Conservation (phyloP, 2,797 vertebrate genomes). For the Antrozous pallidus region DNA sequence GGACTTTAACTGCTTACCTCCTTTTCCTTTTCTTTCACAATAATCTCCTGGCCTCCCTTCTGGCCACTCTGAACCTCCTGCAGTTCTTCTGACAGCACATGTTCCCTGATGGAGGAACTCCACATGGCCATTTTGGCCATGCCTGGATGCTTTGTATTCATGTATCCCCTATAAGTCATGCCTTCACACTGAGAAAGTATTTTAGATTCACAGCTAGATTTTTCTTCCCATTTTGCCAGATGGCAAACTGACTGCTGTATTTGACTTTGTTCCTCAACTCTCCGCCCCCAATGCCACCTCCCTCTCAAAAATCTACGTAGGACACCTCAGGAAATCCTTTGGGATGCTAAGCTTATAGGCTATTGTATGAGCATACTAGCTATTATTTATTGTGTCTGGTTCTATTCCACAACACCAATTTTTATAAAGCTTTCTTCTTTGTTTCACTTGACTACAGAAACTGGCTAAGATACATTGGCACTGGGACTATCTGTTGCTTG, state of each 20-base stretch:
- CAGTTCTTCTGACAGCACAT: background rate
- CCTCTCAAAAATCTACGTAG: background rate
- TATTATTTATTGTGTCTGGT: slow-evolving; percentile 45
- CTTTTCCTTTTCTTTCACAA: background rate
- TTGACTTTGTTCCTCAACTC: background rate
- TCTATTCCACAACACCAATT: background rate
- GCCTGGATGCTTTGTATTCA: background rate
- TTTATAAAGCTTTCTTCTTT: slow-evolving; percentile 58
- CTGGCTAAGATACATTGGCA: slow-evolving; percentile 17
- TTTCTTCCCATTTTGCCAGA: background rate
- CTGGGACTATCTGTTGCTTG: slow-evolving; percentile 11
- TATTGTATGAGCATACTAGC: background rate
- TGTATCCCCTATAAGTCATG: background rate
- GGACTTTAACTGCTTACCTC: background rate
- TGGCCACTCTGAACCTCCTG: background rate
- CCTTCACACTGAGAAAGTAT: background rate
- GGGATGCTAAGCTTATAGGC: slow-evolving; percentile 8
- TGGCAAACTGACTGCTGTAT: background rate
- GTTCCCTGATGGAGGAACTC: background rate
- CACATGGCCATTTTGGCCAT: background rate
- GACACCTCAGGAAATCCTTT: slow-evolving; percentile 1
- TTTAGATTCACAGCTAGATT: background rate
- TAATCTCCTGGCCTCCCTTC: background rate
- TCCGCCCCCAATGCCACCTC: background rate
- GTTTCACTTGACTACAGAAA: slow-evolving; percentile 49